A percentile compares a stretch with the other conserved stretches of the same genome.
phyloP scores from a whole-genome alignment of 2,797 vertebrate species.

The Rhinogobio ventralis region DNA sequence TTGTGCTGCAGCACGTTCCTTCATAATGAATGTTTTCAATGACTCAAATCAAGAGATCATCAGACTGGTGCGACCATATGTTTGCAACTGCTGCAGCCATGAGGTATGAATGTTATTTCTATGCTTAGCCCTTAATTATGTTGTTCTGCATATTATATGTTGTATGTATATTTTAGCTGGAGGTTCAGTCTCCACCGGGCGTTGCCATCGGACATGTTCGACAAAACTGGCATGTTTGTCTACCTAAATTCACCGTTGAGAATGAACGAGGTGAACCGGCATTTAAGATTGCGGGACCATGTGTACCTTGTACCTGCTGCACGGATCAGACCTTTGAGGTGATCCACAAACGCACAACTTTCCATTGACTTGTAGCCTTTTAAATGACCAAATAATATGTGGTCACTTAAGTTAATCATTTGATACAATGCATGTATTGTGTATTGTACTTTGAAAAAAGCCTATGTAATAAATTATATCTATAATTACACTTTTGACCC shows the following conservation, averaged over 20 bases:
- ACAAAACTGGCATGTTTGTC: not conserved
- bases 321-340: not conserved
- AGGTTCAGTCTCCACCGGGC: slow-evolving; percentile 16
- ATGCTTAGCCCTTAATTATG: not conserved
- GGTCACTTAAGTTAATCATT: not conserved
- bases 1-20: not conserved
- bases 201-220: not conserved
- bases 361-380: not conserved
- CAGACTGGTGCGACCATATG: slow-evolving; percentile 3
- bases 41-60: not conserved
- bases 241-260: not conserved
- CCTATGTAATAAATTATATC: not conserved
- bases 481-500: not conserved
- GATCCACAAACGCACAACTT: not conserved
- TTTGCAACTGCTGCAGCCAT: not conserved
- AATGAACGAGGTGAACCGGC: not conserved
- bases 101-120: not conserved
- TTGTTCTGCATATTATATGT: not conserved
- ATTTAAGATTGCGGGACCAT: not conserved
- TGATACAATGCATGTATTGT: not conserved
- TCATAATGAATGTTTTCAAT: slow-evolving; percentile 19
- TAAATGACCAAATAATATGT: not conserved
- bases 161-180: slow-evolving; percentile 5
- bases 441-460: not conserved
- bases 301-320: not conserved